Base-by-base conservation (phyloP, 2,113 vertebrate species). In the Hepsetus odoe region DNA sequence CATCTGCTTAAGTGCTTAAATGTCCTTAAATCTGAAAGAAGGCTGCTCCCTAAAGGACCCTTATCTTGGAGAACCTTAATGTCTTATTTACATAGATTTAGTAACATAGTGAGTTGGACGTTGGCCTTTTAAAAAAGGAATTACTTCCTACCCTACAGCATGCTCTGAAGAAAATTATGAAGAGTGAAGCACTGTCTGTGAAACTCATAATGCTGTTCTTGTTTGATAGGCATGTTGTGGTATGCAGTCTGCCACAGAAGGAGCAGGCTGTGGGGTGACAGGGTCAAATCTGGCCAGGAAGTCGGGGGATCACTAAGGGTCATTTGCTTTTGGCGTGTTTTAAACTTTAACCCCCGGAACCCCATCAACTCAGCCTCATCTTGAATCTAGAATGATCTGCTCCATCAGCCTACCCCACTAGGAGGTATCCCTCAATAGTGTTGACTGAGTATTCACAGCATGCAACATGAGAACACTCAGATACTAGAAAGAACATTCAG, bases 211-310 rank as follows among this genome's bases (percentile, higher is more conserved):
- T 74, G 74, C 65, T 18, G 40, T 46, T 42, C 53, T 73, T 78
- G 74, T 80, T 53, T 58, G 6, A 26, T 30, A 35, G 69, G 42
- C 33, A 56, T 46, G 56, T 62, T 72, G n/a, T 65, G 74, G 77
- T 71, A 69, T 82, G 69, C 4, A 24, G 56, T 68, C 20, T 22
- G 22, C 51, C 51, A 58, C n/a, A 65, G 64, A 51, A 53, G n/a
- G 44, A 72, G 75, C 53, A 86, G 78, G 76, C 80, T 83, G 77
- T 74, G 81, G 70, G 66, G 80, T 14, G 38, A 83, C 22, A 72
- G 35, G 76, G 84, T 87, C 67, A 61, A 56, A 82, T 84, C 82
- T 86, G 85, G 81, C 85, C 86, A 90, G 89, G 91, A 90, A 91
- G 89, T 76, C 13, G 40, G 76, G 77, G 49, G 88, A 86, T 90